Base-by-base conservation (phyloP, 2,888 invertebrate genomes). In the Halictus quadricinctus region DNA sequence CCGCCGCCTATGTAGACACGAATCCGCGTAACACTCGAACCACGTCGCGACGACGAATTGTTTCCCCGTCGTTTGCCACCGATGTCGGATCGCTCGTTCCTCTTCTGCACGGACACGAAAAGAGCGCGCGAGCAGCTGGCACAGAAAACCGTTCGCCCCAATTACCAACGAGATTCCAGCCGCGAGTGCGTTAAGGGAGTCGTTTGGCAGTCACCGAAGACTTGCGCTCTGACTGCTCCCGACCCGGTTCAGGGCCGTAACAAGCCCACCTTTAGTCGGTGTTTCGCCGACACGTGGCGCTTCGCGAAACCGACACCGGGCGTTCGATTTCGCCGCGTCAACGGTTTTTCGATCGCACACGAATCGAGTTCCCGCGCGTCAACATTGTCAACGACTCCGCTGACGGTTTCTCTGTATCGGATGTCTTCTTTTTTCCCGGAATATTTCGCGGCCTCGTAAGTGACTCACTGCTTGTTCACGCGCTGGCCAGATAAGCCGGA, bases 201-300 rank as follows among this genome's bases (percentile, higher is more conserved):
- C 80, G 89, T 88, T 89, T 89, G 89, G 89, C 87, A 88, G 79
- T 86, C 85, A 83, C 87, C 77, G 86, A 88, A 88, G 90, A 91
- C 91, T 86, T 92, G 91, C 92, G 91, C 91, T 83, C 81, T 83
- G 83, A 75, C 54, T 64, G 81, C 81, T 74, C 60, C 58, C 85
- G 58, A 46, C 86, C 85, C 80, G 79, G 74, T 72, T 70, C 89
- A 85, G 89, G 75, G 80, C 73, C 81, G 87, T 86, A 83, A 7
- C 69, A 29, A 78, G 48, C 15, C 76, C 36, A 36, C 21, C 66
- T n/a, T 8, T 5, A 2, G 58, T 70, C 54, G 70, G 58, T 54
- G 29, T 10, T 18, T 36, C 21, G 41, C 41, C 36, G 76, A 81
- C 87, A 84, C 86, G 81, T 87, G 84, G 74, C 50, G 36, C 36